Base-by-base conservation (phyloP, 1,140 invertebrate species). In the Macrotrachela quadricornifera region DNA sequence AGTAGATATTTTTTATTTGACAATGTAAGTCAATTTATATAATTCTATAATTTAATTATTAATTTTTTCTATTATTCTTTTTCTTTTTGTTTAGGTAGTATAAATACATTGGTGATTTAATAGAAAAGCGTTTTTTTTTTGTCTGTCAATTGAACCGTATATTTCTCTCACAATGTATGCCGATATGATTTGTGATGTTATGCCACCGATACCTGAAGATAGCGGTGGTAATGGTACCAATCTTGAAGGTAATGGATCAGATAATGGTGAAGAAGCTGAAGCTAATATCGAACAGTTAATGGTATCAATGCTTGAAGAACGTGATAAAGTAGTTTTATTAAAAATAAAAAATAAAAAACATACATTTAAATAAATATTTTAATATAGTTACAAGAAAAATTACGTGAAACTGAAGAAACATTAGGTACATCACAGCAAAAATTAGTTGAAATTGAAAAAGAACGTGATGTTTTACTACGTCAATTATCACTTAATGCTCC, bases 191-290 rank as follows among this genome's bases (percentile, higher is more conserved):
- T 96, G 90, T 76, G 91, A 96, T 75, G 88, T 96, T 71, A 95
- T 97, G 90, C 91, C 91, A 62, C 95, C 91, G 62, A 97, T 97
- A 71, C 86, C 85, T 62, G 91, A 96, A 78, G 90, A 96, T 76
- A 87, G 71, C 52, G 84, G 86, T 65, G 82, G 80, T 68, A 30
- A 37, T 21, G 46, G 13, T 12, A 48, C 1, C 30, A 1, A 30
- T 48, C 6, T 15, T 36, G 45, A 46, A 13, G 18, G 45, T 11
- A 46, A 46, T 13, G 12, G 12, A 12, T 17, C 12, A 16, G 48
- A 55, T 16, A 47, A 46, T 41, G 39, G 49, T 15, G 40, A 51
- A 43, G 84, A 82, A 43, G 87, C 95, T 70, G 88, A 94, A 74
- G 84, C 85, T 45, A 95, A 95, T 72, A 91, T 96, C 71, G 91